Evolutionary conservation across 2,797 vertebrate species (phyloP).

Genomic region (Acestrorhynchus altus): DNA sequence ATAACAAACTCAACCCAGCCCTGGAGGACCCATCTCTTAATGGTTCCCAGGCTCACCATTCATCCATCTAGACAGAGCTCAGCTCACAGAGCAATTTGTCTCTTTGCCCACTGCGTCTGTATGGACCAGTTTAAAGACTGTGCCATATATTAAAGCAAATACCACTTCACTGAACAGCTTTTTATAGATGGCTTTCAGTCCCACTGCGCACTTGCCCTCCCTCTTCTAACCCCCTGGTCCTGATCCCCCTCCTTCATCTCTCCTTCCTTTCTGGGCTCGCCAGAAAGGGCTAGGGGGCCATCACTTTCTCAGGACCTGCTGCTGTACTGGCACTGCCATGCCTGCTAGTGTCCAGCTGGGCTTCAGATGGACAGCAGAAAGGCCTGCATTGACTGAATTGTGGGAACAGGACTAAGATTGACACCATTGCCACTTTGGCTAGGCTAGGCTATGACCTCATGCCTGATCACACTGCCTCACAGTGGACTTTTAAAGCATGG

Average conservation of each 20-base stretch:
- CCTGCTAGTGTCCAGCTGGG: slow-evolving; percentile 49
- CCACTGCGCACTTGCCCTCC: neutral
- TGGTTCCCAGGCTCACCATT: slow-evolving; percentile 41
- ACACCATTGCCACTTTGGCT: slow-evolving; percentile 20
- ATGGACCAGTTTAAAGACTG: slow-evolving; percentile 36
- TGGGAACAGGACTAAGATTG: slow-evolving; percentile 46
- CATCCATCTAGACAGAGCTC: slow-evolving; percentile 28
- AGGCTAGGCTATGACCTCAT: slow-evolving; percentile 48
- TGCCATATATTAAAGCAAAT: slow-evolving; percentile 27
- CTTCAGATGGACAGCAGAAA: slow-evolving; percentile 44
- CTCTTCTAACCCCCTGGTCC: slow-evolving; percentile 9
- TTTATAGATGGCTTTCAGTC: slow-evolving; percentile 32
- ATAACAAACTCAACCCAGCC: slow-evolving; percentile 24
- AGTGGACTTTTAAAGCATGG: slow-evolving; percentile 21
- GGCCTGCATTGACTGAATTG: slow-evolving; percentile 56
- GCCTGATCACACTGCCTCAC: slow-evolving; percentile 10
- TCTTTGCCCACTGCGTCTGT: slow-evolving; percentile 11
- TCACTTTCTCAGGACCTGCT: slow-evolving; percentile 77
- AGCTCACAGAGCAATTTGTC: slow-evolving; percentile 36
- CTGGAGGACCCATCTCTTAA: slow-evolving; percentile 37
- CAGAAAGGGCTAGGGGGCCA: slow-evolving; percentile 75
- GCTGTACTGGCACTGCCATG: slow-evolving; percentile 38
- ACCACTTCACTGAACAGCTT: slow-evolving; percentile 32
- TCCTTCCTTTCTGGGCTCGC: slow-evolving; percentile 70
- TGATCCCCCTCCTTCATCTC: slow-evolving; percentile 60